Evolutionary conservation across 1,140 invertebrate genomes (phyloP).

Genomic region (Trichoplusia ni): DNA sequence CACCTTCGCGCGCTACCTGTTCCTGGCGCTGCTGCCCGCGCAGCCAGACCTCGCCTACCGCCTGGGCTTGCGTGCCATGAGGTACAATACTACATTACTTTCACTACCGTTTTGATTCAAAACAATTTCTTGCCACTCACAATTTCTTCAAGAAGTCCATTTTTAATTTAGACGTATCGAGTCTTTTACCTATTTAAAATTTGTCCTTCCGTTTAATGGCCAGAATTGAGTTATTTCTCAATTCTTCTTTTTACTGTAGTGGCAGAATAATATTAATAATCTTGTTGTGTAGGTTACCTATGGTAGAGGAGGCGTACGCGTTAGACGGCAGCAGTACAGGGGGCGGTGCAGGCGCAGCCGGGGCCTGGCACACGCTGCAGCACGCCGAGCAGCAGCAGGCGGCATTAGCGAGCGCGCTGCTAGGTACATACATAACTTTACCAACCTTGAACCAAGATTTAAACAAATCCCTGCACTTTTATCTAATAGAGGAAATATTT

Average conservation of each 20-base stretch:
- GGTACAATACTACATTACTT: slow-evolving; percentile 49
- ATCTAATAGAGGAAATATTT: too few species aligned
- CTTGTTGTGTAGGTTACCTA: slow-evolving; percentile 89
- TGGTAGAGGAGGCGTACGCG: slow-evolving; percentile 89
- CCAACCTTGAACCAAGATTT: neutral
- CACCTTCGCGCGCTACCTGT: slow-evolving; percentile 91
- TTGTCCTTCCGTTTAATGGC: too few species aligned
- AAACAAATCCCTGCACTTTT: slow-evolving; percentile 53
- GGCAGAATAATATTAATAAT: too few species aligned
- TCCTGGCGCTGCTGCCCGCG: slow-evolving; percentile 87
- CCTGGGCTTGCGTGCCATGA: slow-evolving; percentile 84
- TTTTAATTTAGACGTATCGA: too few species aligned
- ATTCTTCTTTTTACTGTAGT: too few species aligned
- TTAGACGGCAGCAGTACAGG: slow-evolving; percentile 73
- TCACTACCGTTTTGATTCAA: neutral
- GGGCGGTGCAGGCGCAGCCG: slow-evolving; percentile 60
- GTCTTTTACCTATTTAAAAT: too few species aligned
- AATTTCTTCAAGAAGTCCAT: too few species aligned
- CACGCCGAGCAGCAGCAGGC: slow-evolving; percentile 93
- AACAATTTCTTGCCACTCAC: neutral
- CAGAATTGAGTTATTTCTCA: too few species aligned
- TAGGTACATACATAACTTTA: slow-evolving; percentile 74
- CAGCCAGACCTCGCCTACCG: slow-evolving; percentile 90
- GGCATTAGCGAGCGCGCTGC: slow-evolving; percentile 89
- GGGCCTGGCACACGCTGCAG: slow-evolving; percentile 80